Evolutionary conservation across 2,888 invertebrate species (phyloP).

Genomic region (Cheilosia impressa): DNA sequence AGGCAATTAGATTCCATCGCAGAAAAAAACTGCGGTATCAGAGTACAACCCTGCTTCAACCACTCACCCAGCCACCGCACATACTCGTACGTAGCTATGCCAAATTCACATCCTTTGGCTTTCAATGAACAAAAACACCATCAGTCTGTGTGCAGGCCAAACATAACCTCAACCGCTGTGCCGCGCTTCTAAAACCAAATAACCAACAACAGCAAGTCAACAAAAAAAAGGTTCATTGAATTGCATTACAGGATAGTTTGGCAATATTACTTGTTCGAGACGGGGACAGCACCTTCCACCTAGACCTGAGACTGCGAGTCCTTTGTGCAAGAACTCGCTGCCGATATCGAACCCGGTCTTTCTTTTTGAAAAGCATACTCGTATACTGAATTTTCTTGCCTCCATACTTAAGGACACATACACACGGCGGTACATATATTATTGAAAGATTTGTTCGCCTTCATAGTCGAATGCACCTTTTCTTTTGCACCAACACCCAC

Average conservation of each 20-base stretch:
- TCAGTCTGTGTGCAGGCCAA: not conserved
- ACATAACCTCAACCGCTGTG: conserved; percentile 2
- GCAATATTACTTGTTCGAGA: not conserved
- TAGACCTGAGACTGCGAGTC: not conserved
- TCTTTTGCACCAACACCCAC: not conserved
- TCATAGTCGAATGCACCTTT: not conserved
- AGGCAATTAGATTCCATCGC: conserved; percentile 65
- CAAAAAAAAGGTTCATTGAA: conserved; percentile 17
- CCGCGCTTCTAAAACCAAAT: not conserved
- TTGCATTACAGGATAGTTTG: conserved; percentile 46
- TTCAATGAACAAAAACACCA: conserved; percentile 18
- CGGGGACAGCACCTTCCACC: not conserved
- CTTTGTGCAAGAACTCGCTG: no score
- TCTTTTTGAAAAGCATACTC: not conserved
- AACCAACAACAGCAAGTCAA: conserved; percentile 7
- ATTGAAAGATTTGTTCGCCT: conserved; percentile 49
- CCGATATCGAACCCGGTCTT: no score
- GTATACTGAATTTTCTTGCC: conserved; percentile 13
- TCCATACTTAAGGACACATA: not conserved
- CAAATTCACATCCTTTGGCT: conserved; percentile 38
- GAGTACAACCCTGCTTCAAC: conserved; percentile 25
- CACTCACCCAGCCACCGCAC: not conserved
- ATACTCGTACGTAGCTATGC: not conserved
- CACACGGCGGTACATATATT: not conserved
- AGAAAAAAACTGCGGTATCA: conserved; percentile 42